Base-by-base conservation (phyloP, 2,888 invertebrate genomes). In the Eristalinus sepulchralis region DNA sequence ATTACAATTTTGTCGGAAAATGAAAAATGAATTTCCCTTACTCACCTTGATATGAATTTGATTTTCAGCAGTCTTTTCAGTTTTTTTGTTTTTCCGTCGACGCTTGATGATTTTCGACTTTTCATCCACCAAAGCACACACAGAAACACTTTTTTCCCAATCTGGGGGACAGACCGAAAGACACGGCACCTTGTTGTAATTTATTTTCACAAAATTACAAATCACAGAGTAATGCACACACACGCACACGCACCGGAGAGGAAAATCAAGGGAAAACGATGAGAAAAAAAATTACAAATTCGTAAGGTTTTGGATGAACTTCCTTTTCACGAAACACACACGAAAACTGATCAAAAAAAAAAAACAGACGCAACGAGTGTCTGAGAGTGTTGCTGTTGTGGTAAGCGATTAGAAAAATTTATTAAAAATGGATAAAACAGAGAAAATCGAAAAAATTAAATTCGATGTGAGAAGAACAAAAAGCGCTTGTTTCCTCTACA, bases 31-130 rank as follows among this genome's bases (percentile, higher is more conserved):
- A 27, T 59, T 13, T 34, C 5, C 22, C 27, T 27, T 20, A 20
- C 84, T 85, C 55, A 85, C 85, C 82, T 82, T 78, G 82, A 85
- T 85, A 85, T 85, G 85, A 60, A 73, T 82, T 85, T 77, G 68
- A 57, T 59, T 55, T 67, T 57, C 57, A 39, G 70, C 59, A 70
- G 81, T 81, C 68, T 68, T 13, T 62, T 31, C 66, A 31, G 64
- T 22, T 66, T 11, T 17, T 20, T 39, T 60, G 9, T 33, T n/a
- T 36, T 24, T n/a, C n/a, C n/a, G n/a, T n/a, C n/a, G n/a, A n/a
- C 6, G 24, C 57, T 39, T 39, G 22, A 24, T 24, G 22, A 24
- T 73, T 53, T 27, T 39, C 59, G n/a, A 67, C 27, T 81, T 27
- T 27, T 57, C 59, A 47, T 27, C 33, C 36, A 17, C 33, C 36